Evolutionary conservation across 2,888 invertebrate species (phyloP), one percentile per base, ranked within the genome.

Genomic region (Megaustenia siamemsis): DNA sequence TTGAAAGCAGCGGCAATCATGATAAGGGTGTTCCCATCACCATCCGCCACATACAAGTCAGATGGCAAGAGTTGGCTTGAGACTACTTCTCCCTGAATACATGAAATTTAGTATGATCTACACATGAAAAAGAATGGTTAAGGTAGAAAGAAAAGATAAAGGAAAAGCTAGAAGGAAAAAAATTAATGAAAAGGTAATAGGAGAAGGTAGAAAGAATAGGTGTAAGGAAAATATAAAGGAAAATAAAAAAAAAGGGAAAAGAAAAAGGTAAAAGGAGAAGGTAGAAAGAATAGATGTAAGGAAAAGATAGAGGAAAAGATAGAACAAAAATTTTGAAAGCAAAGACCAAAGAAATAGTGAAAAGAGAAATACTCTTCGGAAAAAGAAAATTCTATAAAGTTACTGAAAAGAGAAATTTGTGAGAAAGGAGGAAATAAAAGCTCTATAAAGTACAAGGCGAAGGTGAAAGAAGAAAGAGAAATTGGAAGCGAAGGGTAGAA

Each of bases 1-100:
- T 92, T 89, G 86, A 87, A 69, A n/a, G 85, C 77, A 15, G 90
- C 92, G 38, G 93, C 93, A 38, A 89, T 83, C 92, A 93, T 92
- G 43, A 93, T 81, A 10, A 92, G 87, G 10, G 93, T 92, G 71
- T 88, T 88, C 10, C 90, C 90, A 66, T 90, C 88, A 1, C 87
- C 76, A 84, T 91, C 90, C 18, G 90, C 90, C 24, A 89, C 88
- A 78, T 82, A 88, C 75, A 92, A 78, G 86, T 93, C 93, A 43
- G 91, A 90, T 10, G 84, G 83, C 66, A 88, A 86, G 40, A 93
- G 78, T 79, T 90, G 88, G 12, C 86, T 79, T 12, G 86, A 79
- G 49, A 86, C 88, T 10, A 92, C 75, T 21, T 88, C 88, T 66
- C 90, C 90, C 92, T 92, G 87, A n/a, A 49, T 28, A 73, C 49